Percentiles rank a stretch among this genome's conserved stretches.
Conservation (phyloP, 2,888 invertebrate species). For the Folsomia manolachei region DNA sequence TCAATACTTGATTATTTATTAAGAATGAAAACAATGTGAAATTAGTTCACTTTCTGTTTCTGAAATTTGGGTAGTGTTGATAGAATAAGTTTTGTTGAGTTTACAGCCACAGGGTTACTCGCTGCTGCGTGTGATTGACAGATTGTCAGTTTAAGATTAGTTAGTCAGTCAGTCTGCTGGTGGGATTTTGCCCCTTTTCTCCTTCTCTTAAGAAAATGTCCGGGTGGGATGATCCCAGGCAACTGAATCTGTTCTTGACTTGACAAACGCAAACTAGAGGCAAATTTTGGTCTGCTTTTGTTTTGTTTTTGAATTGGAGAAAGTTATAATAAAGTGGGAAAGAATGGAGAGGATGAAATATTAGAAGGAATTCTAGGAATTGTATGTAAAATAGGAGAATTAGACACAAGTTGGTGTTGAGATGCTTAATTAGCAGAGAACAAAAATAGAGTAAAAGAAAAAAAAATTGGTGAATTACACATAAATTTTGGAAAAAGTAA, state of each 20-base stretch:
- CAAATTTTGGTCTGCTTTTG: neutral
- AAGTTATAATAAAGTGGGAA: neutral
- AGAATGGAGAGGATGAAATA: neutral
- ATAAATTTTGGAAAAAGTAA: no score
- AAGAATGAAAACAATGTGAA: neutral
- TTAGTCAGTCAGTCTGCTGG: neutral
- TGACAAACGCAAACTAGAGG: slow-evolving; percentile 2
- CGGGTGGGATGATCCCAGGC: neutral
- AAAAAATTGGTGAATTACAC: no score
- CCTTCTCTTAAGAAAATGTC: neutral
- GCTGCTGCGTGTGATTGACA: slow-evolving; percentile 48
- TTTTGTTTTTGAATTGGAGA: slow-evolving; percentile 9
- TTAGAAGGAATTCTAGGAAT: no score
- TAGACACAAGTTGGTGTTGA: no score
- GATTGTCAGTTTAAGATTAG: slow-evolving; percentile 44
- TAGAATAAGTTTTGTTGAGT: neutral
- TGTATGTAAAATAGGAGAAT: no score
- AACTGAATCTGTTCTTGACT: slow-evolving; percentile 1
- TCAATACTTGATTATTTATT: neutral
- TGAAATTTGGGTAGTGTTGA: neutral
- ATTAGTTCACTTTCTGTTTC: slow-evolving; percentile 2
- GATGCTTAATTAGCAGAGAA: no score
- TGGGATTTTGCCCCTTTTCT: neutral
- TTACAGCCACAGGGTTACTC: neutral
- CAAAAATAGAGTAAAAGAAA: neutral